Percentiles rank a stretch among this genome's conserved stretches.
Evolutionary conservation across 2,888 invertebrate species (phyloP).

Genomic region (Cataglyphis livida): DNA sequence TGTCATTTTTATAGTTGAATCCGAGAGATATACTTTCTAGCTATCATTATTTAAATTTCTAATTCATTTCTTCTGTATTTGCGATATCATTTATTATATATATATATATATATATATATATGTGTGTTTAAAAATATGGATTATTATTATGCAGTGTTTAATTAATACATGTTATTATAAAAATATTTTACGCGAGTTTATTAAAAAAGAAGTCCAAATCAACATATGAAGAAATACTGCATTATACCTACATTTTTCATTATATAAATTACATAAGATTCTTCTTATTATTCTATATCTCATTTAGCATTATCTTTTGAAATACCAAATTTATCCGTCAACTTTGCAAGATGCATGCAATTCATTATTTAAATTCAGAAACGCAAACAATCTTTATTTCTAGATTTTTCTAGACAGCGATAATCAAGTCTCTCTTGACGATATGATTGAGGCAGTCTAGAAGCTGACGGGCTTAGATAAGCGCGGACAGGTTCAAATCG

Average conservation of each 20-base stretch:
- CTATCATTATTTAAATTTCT: conserved; percentile 15
- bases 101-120: background rate
- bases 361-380: conserved; percentile 3
- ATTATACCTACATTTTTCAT: background rate
- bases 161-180: background rate
- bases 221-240: background rate
- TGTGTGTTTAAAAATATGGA: background rate
- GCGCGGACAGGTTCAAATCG: conserved; percentile 83
- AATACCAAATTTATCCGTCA: background rate
- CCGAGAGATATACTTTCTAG: background rate
- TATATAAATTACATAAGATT: background rate
- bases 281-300: background rate
- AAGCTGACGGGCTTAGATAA: conserved; percentile 85
- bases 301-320: background rate
- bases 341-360: background rate
- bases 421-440: conserved; percentile 87
- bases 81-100: background rate
- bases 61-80: background rate
- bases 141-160: background rate
- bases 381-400: conserved; percentile 68
- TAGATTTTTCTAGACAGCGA: conserved; percentile 88
- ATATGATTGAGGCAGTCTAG: conserved; percentile 87
- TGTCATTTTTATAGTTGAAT: conserved; percentile 2
- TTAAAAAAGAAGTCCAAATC: background rate
- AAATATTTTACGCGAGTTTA: background rate